Percentiles rank a stretch among this genome's conserved stretches.
phyloP scores from a whole-genome alignment of 1,140 invertebrate genomes.

The Kradibia gibbosae region DNA sequence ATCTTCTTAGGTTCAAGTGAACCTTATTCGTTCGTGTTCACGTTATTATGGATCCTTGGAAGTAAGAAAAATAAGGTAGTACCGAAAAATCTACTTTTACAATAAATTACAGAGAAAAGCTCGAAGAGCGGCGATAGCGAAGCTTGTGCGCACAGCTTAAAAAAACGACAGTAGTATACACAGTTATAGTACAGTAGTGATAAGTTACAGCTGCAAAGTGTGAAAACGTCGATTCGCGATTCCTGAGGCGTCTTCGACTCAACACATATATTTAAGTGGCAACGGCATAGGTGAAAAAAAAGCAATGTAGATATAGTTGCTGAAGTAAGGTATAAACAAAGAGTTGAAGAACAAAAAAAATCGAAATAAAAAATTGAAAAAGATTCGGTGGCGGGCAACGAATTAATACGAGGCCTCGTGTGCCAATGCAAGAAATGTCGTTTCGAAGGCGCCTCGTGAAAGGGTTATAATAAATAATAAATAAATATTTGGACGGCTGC shows the following conservation, averaged over 20 bases:
- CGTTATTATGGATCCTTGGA: conserved; percentile 26
- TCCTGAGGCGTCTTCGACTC: conserved; percentile 58
- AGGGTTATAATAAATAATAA: conserved; percentile 3
- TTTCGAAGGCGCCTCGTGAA: conserved; percentile 34
- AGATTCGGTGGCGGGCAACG: not conserved
- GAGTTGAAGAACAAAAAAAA: not conserved
- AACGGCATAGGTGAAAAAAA: not conserved
- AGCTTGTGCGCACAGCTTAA: conserved; percentile 65
- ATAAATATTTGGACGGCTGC: not conserved
- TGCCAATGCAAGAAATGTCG: not conserved
- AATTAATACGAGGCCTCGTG: conserved; percentile 13
- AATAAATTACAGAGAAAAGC: conserved; percentile 49
- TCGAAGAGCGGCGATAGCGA: conserved; percentile 54
- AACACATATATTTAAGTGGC: conserved; percentile 10
- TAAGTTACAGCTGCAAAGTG: conserved; percentile 72
- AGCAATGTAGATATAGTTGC: conserved; percentile 20
- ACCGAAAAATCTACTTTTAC: conserved; percentile 24
- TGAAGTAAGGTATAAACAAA: conserved; percentile 1
- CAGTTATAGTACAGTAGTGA: conserved; percentile 73
- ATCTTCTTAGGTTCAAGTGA: conserved; percentile 1
- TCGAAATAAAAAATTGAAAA: not conserved
- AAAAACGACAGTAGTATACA: conserved; percentile 71
- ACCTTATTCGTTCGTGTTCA: conserved; percentile 66
- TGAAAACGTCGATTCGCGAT: conserved; percentile 65
- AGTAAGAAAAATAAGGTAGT: conserved; percentile 41